phyloP scores from a whole-genome alignment of 1,140 invertebrate species.

The Lepidotrigona ventralis region DNA sequence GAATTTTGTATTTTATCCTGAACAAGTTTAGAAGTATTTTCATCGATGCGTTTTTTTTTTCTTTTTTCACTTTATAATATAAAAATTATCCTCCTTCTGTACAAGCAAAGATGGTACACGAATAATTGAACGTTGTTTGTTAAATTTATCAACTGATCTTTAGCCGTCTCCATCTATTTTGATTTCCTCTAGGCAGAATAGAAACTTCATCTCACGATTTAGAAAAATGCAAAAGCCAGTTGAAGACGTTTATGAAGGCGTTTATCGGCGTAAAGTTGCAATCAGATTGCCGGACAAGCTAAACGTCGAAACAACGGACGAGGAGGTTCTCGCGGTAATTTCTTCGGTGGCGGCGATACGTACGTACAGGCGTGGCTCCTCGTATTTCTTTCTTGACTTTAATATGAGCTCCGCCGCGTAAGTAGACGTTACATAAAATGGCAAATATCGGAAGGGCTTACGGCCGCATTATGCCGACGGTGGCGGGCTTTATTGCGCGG shows the following conservation, averaged over 20 bases:
- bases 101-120: too few species aligned
- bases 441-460: conserved; percentile 77
- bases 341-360: conserved; percentile 21
- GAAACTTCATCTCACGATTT: too few species aligned
- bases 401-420: conserved; percentile 72
- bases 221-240: too few species aligned
- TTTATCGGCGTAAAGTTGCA: background rate
- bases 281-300: background rate
- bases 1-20: too few species aligned
- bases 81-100: too few species aligned
- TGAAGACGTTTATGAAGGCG: too few species aligned
- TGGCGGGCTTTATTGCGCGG: conserved; percentile 70
- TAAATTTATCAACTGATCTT: background rate
- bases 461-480: conserved; percentile 74
- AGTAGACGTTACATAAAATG: conserved; percentile 75
- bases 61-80: too few species aligned
- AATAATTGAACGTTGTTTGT: too few species aligned
- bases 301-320: background rate
- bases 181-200: too few species aligned
- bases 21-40: too few species aligned
- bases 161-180: too few species aligned
- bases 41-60: too few species aligned
- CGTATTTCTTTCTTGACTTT: conserved; percentile 76
- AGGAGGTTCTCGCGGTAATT: background rate
- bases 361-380: conserved; percentile 31